These are phyloP conservation scores for Lasiurus borealis DNA, from an alignment of 2,113 vertebrate species.

Conservation along the genomic window DNA sequence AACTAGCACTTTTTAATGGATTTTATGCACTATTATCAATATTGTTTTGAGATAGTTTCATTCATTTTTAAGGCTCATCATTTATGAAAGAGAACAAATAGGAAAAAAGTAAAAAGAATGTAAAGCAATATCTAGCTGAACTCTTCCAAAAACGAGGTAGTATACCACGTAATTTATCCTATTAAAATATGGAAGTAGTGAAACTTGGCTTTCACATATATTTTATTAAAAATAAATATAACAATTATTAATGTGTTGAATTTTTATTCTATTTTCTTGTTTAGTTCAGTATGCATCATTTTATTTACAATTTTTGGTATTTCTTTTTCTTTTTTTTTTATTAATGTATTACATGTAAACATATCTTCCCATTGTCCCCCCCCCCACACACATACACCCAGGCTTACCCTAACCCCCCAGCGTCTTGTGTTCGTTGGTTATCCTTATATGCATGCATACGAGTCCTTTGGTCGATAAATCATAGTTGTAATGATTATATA, in stretches of 20 bases:
- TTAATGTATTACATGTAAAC: too few relatives aligned
- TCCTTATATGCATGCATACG: too few relatives aligned
- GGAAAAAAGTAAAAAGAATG: slow-evolving; percentile 53
- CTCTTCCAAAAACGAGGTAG: not conserved
- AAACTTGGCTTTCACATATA: not conserved
- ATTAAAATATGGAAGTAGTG: not conserved
- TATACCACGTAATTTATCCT: not conserved
- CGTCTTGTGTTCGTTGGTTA: too few relatives aligned
- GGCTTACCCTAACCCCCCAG: too few relatives aligned
- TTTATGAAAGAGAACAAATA: slow-evolving; percentile 46
- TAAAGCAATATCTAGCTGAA: slow-evolving; percentile 4
- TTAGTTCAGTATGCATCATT: not conserved
- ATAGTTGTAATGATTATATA: not conserved
- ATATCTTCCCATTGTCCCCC: too few relatives aligned
- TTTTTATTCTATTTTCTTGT: not conserved
- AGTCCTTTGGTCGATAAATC: not conserved
- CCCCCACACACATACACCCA: too few relatives aligned
- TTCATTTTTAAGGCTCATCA: slow-evolving; percentile 52
- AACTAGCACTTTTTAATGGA: slow-evolving; percentile 35
- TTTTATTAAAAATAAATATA: slow-evolving; percentile 37
- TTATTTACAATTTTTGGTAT: not conserved
- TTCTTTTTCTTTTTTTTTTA: too few relatives aligned
- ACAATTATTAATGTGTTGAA: not conserved
- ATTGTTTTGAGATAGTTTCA: slow-evolving; percentile 53
- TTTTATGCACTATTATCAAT: slow-evolving; percentile 56